phyloP scores from a whole-genome alignment of 30 jellyfish, hydroid and myxozoan species.

The Chrysaora quinquecirrha region DNA sequence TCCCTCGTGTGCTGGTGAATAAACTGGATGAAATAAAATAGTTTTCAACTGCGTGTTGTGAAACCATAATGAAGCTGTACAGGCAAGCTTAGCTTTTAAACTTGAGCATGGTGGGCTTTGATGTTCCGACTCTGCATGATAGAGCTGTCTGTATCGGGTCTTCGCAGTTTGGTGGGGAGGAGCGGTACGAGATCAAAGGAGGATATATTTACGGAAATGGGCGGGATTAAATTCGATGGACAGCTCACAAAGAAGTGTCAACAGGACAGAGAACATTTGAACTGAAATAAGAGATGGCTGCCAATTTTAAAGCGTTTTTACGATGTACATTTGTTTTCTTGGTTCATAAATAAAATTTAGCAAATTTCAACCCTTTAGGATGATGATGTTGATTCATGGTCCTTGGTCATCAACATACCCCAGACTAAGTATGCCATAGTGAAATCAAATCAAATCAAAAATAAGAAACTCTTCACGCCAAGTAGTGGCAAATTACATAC shows the following conservation, averaged over 20 bases:
- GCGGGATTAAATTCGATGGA: constrained; percentile 31
- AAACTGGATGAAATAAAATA: not conserved
- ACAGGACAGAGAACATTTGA: constrained; percentile 2
- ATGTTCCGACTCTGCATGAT: constrained; percentile 36
- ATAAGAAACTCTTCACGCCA: no score
- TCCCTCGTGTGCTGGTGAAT: not conserved
- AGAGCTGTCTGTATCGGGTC: not conserved
- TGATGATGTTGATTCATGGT: not conserved
- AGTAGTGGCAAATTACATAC: no score
- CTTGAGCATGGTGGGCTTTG: constrained; percentile 16
- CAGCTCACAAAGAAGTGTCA: not conserved
- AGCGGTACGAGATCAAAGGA: constrained; percentile 19
- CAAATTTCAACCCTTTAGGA: not conserved
- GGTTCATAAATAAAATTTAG: no score
- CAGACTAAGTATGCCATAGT: no score
- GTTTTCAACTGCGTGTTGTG: not conserved
- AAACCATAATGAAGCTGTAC: no score
- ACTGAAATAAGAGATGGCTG: not conserved
- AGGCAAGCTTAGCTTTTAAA: not conserved
- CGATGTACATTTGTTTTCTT: not conserved
- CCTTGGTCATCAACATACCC: not conserved
- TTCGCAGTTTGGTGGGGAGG: constrained; percentile 48
- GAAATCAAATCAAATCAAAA: no score
- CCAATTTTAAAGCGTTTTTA: not conserved
- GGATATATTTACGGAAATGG: constrained; percentile 44